Base-by-base conservation (phyloP, 2,113 vertebrate species). In the Phasianus colchicus region DNA sequence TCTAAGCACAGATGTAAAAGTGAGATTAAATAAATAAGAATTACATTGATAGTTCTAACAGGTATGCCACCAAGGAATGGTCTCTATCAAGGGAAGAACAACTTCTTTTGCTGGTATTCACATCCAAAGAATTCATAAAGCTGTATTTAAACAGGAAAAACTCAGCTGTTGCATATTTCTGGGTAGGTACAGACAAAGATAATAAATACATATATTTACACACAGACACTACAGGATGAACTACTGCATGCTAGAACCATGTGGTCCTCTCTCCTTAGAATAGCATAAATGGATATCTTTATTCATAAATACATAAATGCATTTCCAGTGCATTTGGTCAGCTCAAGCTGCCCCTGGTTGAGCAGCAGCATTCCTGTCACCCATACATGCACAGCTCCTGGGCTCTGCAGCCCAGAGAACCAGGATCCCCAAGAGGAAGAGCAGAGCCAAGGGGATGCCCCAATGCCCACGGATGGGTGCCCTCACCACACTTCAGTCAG, bases 231-330 rank as follows among this genome's bases (percentile, higher is more conserved):
- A 32, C 2, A 58, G 15, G 34, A 76, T n/a, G 24, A 80, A 80
- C 10, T 34, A 43, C 25, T 75, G 60, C 22, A 45, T 34, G 17
- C 11, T 71, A 64, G 63, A 84, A n/a, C 2, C 8, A 65, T 72
- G 75, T 67, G 13, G 55, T 48, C 17, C 48, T 70, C 7, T 18
- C 82, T 89, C 52, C 32, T 64, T 72, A 86, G 72, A 91, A 79
- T 0, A 69, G 22, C 5, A 61, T 65, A 93, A 75, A 60, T 43
- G 22, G 13, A 24, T 24, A 48, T 24, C 21, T 48, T 48, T 24
- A 47, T 47, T 47, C 47, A 47, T 47, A 47, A 47, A 48, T 24
- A 24, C 11, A 11, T 24, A 48, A 48, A 48, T 48, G 47, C 47
- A 48, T 48, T 48, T 22, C 10, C 47, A 48, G 10, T 48, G 47